phyloP scores from a whole-genome alignment of 30 jellyfish, hydroid and myxozoan genomes.

The Aurelia sp. region DNA sequence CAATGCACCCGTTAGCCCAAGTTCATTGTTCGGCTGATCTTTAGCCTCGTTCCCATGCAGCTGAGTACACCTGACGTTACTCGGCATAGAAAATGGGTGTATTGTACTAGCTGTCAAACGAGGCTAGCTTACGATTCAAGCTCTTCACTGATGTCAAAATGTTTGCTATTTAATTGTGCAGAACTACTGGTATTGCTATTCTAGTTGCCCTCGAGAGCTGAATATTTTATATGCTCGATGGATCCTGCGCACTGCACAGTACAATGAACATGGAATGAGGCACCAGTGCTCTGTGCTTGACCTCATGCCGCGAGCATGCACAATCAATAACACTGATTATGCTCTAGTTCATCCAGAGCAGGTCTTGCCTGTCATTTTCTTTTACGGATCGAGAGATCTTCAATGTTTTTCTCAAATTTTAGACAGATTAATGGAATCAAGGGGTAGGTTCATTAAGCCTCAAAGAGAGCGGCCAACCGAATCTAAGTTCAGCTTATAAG shows the following conservation, averaged over 20 bases:
- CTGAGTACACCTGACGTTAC: conserved; percentile 64
- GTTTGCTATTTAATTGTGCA: conserved; percentile 27
- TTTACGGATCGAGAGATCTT: conserved; percentile 47
- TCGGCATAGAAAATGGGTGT: background rate
- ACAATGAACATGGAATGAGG: conserved; percentile 74
- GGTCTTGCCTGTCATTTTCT: conserved; percentile 57
- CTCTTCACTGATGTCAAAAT: conserved; percentile 20
- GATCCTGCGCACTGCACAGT: conserved; percentile 60
- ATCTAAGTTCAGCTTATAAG: too few relatives aligned
- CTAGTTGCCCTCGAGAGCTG: conserved; percentile 76
- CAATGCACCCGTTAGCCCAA: conserved; percentile 77
- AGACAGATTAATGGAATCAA: conserved; percentile 39
- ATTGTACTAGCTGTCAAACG: conserved; percentile 43
- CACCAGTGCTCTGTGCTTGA: conserved; percentile 68
- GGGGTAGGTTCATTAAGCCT: background rate
- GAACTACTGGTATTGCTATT: conserved; percentile 70
- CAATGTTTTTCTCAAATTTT: conserved; percentile 22
- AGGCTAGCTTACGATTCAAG: conserved; percentile 42
- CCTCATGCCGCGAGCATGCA: conserved; percentile 84
- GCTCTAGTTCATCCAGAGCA: conserved; percentile 41
- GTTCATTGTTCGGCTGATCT: conserved; percentile 51
- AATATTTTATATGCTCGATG: conserved; percentile 45
- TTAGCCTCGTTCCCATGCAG: conserved; percentile 49
- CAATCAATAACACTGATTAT: conserved; percentile 41
- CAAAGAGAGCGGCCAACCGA: too few relatives aligned